A percentile compares a stretch with the other conserved stretches of the same genome.
Conservation (phyloP, 2,888 invertebrate genomes). For the Heliconius ethilla region DNA sequence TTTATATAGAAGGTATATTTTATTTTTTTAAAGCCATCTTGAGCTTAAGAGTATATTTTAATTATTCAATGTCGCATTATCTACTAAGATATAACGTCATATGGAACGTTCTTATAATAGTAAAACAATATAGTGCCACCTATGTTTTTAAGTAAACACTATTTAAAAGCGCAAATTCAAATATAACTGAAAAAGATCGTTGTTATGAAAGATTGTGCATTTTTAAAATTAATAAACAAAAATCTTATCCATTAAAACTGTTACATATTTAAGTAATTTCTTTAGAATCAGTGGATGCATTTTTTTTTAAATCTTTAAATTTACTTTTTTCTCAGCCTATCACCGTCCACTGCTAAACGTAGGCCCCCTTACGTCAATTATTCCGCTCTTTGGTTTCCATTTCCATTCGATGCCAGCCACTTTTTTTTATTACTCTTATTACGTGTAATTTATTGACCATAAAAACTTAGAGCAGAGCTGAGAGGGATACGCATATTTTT, state of each 20-base stretch:
- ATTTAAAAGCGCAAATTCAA: not conserved
- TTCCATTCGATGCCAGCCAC: no score
- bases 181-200: constrained; percentile 9
- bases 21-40: not conserved
- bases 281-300: no score
- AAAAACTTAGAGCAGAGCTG: not conserved
- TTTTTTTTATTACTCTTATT: no score
- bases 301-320: no score
- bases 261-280: no score
- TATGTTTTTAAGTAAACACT: not conserved
- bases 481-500: not conserved
- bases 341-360: no score
- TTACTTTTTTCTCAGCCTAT: no score
- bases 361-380: no score
- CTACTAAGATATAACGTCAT: not conserved
- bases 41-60: not conserved
- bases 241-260: no score
- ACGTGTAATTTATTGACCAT: not conserved
- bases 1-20: not conserved
- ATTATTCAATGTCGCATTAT: not conserved
- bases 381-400: no score
- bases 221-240: no score
- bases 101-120: constrained; percentile 15
- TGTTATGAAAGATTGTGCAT: no score
- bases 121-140: constrained; percentile 9